Percentiles rank a stretch among this genome's conserved stretches.
These are phyloP conservation scores for Choristoneura fumiferana DNA, from an alignment of 1,140 invertebrate species.

Conservation along the genomic window DNA sequence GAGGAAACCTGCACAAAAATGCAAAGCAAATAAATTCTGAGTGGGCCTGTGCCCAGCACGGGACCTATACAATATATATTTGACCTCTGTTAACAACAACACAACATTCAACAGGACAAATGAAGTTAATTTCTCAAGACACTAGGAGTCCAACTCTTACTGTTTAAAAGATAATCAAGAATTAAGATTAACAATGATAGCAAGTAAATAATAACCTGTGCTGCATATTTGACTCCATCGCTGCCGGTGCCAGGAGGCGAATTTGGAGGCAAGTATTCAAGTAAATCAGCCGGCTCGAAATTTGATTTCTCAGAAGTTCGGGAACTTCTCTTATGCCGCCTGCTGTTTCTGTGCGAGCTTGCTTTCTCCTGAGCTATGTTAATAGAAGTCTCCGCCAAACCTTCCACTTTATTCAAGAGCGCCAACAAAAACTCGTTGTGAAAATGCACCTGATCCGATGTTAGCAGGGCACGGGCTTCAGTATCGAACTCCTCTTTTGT, in stretches of 20 bases:
- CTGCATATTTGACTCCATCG: slow-evolving; percentile 65
- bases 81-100: too few species aligned
- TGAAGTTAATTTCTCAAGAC: too few species aligned
- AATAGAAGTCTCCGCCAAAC: slow-evolving; percentile 79
- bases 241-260: slow-evolving; percentile 66
- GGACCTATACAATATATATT: too few species aligned
- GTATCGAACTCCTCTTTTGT: slow-evolving; percentile 90
- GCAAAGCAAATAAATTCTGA: too few species aligned
- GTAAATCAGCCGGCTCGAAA: slow-evolving; percentile 81
- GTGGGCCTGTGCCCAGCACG: too few species aligned
- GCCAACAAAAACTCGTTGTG: slow-evolving; percentile 92
- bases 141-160: too few species aligned
- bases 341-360: slow-evolving; percentile 75
- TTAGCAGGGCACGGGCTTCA: slow-evolving; percentile 85
- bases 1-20: too few species aligned
- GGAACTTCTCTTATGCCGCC: slow-evolving; percentile 80
- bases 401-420: slow-evolving; percentile 86
- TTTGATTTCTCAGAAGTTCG: slow-evolving; percentile 82
- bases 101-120: too few species aligned
- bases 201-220: slow-evolving; percentile 44
- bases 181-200: too few species aligned
- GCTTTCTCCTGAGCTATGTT: slow-evolving; percentile 74
- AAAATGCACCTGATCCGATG: slow-evolving; percentile 84
- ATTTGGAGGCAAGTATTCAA: slow-evolving; percentile 75
- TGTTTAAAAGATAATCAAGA: too few species aligned